phyloP scores from a whole-genome alignment of 2,113 vertebrate genomes.

The Chamaetylas fuelleborni region DNA sequence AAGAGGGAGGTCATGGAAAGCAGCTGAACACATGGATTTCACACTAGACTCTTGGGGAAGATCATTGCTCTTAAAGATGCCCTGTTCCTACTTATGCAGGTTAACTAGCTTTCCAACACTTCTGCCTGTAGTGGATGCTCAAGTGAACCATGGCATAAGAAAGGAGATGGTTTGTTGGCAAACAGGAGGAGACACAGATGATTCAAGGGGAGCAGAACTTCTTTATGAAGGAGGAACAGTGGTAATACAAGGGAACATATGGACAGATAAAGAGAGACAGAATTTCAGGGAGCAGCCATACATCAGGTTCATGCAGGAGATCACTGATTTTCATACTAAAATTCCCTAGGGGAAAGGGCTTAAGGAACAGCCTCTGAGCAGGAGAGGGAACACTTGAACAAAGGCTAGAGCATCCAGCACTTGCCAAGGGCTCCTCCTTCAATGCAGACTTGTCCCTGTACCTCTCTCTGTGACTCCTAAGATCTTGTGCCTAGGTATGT shows the following conservation, averaged over 20 bases:
- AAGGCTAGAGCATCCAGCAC: background rate
- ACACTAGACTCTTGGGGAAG: background rate
- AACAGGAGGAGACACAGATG: background rate
- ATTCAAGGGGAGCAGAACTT: background rate
- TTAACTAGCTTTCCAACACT: background rate
- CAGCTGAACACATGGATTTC: background rate
- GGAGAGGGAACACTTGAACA: background rate
- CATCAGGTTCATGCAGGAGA: background rate
- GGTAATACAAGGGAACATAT: background rate
- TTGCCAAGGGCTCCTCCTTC: background rate
- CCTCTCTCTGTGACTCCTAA: background rate
- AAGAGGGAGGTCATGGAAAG: background rate
- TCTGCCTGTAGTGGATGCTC: background rate
- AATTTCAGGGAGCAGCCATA: background rate
- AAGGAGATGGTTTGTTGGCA: background rate
- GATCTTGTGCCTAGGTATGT: rapidly evolving
- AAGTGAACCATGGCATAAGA: rapidly evolving
- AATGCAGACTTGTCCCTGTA: background rate
- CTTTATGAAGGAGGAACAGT: background rate
- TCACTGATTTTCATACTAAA: background rate
- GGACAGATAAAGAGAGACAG: background rate
- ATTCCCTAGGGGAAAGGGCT: background rate
- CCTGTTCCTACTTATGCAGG: background rate
- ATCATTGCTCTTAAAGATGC: background rate
- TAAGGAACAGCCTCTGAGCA: background rate